Base-by-base conservation (phyloP, 2,797 vertebrate genomes). In the Centroberyx gerrardi region DNA sequence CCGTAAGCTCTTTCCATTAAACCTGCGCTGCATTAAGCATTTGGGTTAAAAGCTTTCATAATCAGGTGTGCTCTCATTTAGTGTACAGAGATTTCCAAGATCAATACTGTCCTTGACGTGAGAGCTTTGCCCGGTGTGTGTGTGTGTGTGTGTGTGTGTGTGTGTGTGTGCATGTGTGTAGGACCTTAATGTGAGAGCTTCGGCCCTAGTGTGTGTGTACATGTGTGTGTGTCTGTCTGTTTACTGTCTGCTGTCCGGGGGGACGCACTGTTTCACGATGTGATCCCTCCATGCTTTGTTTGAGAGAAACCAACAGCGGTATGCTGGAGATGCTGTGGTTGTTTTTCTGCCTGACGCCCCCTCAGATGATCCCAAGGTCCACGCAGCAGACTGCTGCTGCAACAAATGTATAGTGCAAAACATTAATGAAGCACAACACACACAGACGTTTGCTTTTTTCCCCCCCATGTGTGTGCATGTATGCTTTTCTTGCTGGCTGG, bases 31-130 rank as follows among this genome's bases (percentile, higher is more conserved):
- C 88, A 86, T 91, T 91, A 90, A 88, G 76, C 90, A 92, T 93
- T 91, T 92, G 88, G 92, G 91, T 92, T 92, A 93, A 94, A 93
- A 94, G 92, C 90, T 90, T 92, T 93, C 79, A 89, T 87, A 90
- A 93, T 93, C 93, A 91, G 89, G 88, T 91, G 78, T 72, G 68
- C 63, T 88, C 83, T 80, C 74, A 76, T 89, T 88, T 86, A 72
- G 76, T 36, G 74, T 53, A 29, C 81, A 66, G 81, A 81, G 82
- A 81, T 85, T 84, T 83, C 55, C 67, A 68, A 61, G 88, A 91
- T 92, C 90, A 86, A 91, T 93, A 88, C 74, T 68, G 85, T 73
- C 80, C 77, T 87, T 83, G 83, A 82, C 5, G 22, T 42, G 54
- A 81, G 55, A 84, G 78, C 68, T 70, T 73, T 84, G 76, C 51